Evolutionary conservation across 2,888 invertebrate species (phyloP), one percentile per base, ranked within the genome.

Genomic region (Drosophila flavopinicola): DNA sequence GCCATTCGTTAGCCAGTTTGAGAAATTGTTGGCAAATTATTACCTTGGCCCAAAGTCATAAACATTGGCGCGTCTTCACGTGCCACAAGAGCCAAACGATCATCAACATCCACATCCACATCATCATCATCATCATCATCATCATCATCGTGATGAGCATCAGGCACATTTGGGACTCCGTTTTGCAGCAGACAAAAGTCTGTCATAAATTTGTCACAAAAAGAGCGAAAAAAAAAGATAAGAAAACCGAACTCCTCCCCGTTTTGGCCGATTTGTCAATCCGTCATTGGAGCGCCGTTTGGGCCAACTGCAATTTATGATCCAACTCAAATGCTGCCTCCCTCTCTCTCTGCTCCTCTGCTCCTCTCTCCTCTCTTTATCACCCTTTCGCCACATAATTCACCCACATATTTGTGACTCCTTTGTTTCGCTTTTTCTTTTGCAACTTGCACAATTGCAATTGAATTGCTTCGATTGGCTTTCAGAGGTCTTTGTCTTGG

Each of bases 11-110:
- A 9, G 33, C 7, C 20, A 17, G 30, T 56, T 42, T 79, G 41
- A 69, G 52, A 75, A 73, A 74, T 73, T 87, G 88, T 76, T 86
- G 77, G 80, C 83, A 88, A 84, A 87, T 84, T 87, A 87, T 87
- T 84, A 77, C 80, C 77, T 86, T 74, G 71, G 68, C 74, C 59
- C 17, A 64, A 52, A 77, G 75, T 49, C 85, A 82, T 87, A 87
- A 84, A 85, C 70, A 70, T 88, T 73, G 75, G 72, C 74, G 75
- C 75, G 72, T 87, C 85, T 69, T 85, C 86, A 78, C 87, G 86
- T 82, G 80, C 84, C 77, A 66, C 42, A 33, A 20, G 10, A 52
- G 11, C 23, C 2, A 17, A 24, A 11, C 29, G 3, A 42, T 42
- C 42, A 30, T 29, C 17, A 15, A 1, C 35, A 35, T 44, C 44